Conservation (phyloP, 2,113 vertebrate species). For the Tricholaema leucomelas region DNA sequence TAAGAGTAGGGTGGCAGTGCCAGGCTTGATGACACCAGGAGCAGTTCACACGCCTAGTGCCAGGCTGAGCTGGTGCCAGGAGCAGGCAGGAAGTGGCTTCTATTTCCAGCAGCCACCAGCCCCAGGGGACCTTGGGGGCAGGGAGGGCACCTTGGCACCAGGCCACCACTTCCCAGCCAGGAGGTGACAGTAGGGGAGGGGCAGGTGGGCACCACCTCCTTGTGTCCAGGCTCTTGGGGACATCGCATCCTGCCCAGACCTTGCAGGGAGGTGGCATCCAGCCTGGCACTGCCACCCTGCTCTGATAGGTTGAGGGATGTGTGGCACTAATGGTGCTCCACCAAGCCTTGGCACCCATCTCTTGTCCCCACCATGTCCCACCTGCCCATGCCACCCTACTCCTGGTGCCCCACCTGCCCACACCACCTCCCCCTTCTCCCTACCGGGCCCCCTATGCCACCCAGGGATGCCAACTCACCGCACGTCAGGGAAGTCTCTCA, state of each 20-base stretch:
- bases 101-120: background rate
- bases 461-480: constrained; percentile 73
- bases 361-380: background rate
- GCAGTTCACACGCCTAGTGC: background rate
- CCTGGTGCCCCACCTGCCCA: no score
- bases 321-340: no score
- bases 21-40: no score
- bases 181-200: no score
- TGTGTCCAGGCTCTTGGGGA: no score
- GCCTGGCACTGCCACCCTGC: background rate
- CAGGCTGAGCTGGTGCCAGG: background rate
- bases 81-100: background rate
- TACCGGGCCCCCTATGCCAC: rapidly evolving
- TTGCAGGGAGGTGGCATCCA: background rate
- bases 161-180: background rate
- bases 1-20: no score
- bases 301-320: no score
- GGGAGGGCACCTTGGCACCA: background rate
- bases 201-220: no score
- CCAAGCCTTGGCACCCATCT: no score
- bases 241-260: background rate
- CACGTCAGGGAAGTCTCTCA: constrained; percentile 88
- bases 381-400: background rate
- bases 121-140: background rate
- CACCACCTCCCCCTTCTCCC: background rate